Evolutionary conservation across 2,797 vertebrate species (phyloP).

Genomic region (Phrynocephalus forsythii): DNA sequence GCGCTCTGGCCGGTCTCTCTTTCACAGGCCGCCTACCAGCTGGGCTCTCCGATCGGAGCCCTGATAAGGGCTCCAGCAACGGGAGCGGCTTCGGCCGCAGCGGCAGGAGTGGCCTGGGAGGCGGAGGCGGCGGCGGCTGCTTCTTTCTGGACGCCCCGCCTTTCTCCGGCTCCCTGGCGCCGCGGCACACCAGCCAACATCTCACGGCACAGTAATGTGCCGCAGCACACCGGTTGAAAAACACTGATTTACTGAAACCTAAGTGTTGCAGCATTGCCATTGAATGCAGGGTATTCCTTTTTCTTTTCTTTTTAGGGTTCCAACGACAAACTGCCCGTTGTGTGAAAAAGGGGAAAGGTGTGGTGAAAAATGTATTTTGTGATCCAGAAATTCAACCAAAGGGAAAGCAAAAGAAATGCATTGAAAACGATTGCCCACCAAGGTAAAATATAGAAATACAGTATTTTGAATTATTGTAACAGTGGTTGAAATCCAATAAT

Average conservation of each 20-base stretch:
- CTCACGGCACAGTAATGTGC: too few relatives aligned
- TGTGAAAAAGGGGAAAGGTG: constrained; percentile 82
- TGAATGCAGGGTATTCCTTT: not conserved
- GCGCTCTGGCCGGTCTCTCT: too few relatives aligned
- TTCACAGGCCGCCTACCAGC: too few relatives aligned
- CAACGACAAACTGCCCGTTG: constrained; percentile 87
- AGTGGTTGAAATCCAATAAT: not conserved
- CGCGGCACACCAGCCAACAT: too few relatives aligned
- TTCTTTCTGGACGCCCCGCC: too few relatives aligned
- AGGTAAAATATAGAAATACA: constrained; percentile 75
- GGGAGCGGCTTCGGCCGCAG: too few relatives aligned
- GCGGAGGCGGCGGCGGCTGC: too few relatives aligned
- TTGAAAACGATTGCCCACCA: constrained; percentile 90
- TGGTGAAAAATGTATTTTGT: constrained; percentile 88
- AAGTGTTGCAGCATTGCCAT: not conserved
- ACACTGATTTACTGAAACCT: not conserved
- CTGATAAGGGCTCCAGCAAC: too few relatives aligned
- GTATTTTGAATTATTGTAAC: not conserved
- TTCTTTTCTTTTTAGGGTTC: constrained; percentile 76
- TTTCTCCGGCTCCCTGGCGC: too few relatives aligned
- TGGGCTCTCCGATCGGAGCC: too few relatives aligned
- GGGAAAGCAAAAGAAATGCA: constrained; percentile 86
- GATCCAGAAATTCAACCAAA: constrained; percentile 84
- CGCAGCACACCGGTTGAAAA: too few relatives aligned
- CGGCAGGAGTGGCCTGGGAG: too few relatives aligned